A percentile compares a stretch with the other conserved stretches of the same genome.
These are phyloP conservation scores for Zaprionus africanus DNA, from an alignment of 1,140 invertebrate species.

Conservation along the genomic window DNA sequence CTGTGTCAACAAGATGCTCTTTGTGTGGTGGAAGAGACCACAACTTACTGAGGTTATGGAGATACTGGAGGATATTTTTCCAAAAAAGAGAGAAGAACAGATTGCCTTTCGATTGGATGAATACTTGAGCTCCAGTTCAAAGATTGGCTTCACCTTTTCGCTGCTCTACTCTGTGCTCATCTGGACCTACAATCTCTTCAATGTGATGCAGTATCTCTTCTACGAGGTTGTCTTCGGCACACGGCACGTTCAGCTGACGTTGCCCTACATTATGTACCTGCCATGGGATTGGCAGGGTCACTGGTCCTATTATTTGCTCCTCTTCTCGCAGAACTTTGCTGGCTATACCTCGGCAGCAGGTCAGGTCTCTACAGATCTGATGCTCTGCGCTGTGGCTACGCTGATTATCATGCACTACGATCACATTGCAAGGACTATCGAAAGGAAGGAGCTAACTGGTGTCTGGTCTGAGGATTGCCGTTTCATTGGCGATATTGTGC, in stretches of 20 bases:
- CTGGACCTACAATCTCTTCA: slow-evolving; percentile 76
- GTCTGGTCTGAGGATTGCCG: slow-evolving; percentile 42
- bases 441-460: slow-evolving; percentile 23
- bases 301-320: slow-evolving; percentile 64
- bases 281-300: slow-evolving; percentile 57
- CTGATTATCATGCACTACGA: slow-evolving; percentile 76
- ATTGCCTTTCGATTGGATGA: slow-evolving; percentile 40
- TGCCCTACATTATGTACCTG: slow-evolving; percentile 66
- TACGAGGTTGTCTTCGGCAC: slow-evolving; percentile 53
- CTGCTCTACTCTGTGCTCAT: slow-evolving; percentile 68
- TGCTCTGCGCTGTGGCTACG: slow-evolving; percentile 66
- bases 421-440: slow-evolving; percentile 42
- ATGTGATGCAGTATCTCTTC: slow-evolving; percentile 59
- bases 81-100: slow-evolving; percentile 35
- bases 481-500: slow-evolving; percentile 37
- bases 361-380: slow-evolving; percentile 68
- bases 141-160: slow-evolving; percentile 61
- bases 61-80: slow-evolving; percentile 61
- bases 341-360: slow-evolving; percentile 71
- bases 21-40: slow-evolving; percentile 59
- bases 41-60: slow-evolving; percentile 52
- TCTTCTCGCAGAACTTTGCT: slow-evolving; percentile 53
- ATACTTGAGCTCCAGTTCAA: slow-evolving; percentile 50
- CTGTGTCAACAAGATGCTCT: slow-evolving; percentile 67
- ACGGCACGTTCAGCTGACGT: slow-evolving; percentile 40